Conservation (phyloP, 2,797 vertebrate genomes). For the Martes flavigula region DNA sequence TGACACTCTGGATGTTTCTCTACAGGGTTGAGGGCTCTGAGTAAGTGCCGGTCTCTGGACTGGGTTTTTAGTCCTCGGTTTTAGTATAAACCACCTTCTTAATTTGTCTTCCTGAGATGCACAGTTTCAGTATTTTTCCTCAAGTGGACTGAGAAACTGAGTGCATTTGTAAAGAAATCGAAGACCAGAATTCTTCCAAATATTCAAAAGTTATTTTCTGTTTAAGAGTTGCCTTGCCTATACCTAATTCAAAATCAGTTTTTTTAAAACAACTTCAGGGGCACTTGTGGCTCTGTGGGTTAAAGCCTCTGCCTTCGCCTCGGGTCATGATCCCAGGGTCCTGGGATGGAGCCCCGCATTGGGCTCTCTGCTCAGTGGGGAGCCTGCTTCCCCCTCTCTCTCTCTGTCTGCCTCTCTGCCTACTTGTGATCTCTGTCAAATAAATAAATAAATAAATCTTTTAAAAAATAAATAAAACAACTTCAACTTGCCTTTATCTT, state of each 20-base stretch:
- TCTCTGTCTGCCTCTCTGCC: too few relatives aligned
- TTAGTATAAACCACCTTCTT: background rate
- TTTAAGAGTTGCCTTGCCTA: background rate
- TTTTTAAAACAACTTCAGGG: background rate
- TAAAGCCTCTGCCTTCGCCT: too few relatives aligned
- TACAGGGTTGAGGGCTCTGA: background rate
- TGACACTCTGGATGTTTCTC: background rate
- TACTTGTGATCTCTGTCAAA: too few relatives aligned
- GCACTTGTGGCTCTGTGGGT: too few relatives aligned
- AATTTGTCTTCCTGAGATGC: background rate
- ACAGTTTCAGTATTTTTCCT: background rate
- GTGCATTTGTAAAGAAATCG: background rate
- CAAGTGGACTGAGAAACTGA: background rate
- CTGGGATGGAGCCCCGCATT: too few relatives aligned
- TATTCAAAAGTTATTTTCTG: background rate
- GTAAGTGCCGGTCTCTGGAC: background rate
- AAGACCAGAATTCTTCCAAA: background rate
- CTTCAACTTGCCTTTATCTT: background rate
- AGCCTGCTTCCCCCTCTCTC: too few relatives aligned
- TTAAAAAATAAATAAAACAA: background rate
- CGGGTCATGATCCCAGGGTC: too few relatives aligned
- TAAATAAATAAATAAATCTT: too few relatives aligned
- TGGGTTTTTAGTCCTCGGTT: background rate
- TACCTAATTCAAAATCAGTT: background rate
- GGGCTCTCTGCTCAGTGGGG: too few relatives aligned